Evolutionary conservation across 2,888 invertebrate genomes (phyloP), one percentile per base, ranked within the genome.

Genomic region (Exephanes ischioxanthus): DNA sequence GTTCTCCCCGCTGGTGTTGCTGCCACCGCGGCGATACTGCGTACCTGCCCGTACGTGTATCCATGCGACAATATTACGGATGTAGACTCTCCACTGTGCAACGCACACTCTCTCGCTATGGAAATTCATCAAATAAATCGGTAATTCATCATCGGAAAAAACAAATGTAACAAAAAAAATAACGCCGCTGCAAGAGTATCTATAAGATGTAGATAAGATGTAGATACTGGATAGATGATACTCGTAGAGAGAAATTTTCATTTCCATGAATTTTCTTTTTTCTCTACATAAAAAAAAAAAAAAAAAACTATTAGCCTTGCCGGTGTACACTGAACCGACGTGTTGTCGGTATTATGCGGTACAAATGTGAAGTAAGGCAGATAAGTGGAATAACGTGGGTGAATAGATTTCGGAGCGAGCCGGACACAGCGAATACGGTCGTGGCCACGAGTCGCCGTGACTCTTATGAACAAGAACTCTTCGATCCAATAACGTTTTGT

Each of bases 71-170:
- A 78, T 77, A 84, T 81, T 70, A 68, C 61, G n/a, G 26, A 67
- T 30, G 33, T 68, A 67, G 71, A 22, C 67, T 70, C 63, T 37
- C 30, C 53, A 51, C 51, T 51, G 61, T 1, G 51, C 58, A 73
- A 66, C 45, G 22, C 63, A 11, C 45, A 48, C 45, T 37, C 70
- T 41, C 70, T 9, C n/a, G 58, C 37, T n/a, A 61, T 16, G 30
- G 41, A 67, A 68, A 83, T 80, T 66, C 45, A 71, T 84, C 80
- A 76, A 58, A 70, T 70, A 53, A 70, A 79, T 79, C 80, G 37
- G 61, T 63, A 63, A 81, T 76, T 51, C 61, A 37, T 76, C 76
- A 76, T 63, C 63, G 63, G 67, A 70, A 22, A 4, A 55, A 55
- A 37, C 3, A 19, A 55, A 48, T 16, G 4, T 16, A 76, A n/a